phyloP scores from a whole-genome alignment of 2,888 invertebrate genomes.

The Crepidodera aurea region DNA sequence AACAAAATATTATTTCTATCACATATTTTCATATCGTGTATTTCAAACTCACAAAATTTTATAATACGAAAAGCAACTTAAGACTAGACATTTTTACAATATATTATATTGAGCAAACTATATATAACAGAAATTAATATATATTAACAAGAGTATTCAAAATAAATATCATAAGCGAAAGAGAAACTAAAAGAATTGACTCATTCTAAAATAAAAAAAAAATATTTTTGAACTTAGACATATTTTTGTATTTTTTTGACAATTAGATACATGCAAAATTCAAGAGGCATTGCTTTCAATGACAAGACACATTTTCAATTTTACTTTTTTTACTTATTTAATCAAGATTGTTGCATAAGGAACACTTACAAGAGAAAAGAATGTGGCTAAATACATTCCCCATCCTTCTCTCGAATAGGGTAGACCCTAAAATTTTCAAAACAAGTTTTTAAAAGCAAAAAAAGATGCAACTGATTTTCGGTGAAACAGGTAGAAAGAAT shows the following conservation, averaged over 20 bases:
- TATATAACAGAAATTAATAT: constrained; percentile 5
- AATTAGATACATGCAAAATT: not conserved
- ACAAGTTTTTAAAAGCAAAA: no score
- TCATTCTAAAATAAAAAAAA: not conserved
- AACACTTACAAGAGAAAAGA: no score
- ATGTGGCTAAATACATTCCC: no score
- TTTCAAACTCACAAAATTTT: constrained; percentile 6
- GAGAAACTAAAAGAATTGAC: not conserved
- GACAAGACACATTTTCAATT: no score
- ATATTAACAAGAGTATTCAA: constrained; percentile 7
- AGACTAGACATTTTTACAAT: constrained; percentile 15
- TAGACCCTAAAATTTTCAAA: no score
- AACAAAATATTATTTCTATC: not conserved
- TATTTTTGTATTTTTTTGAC: not conserved
- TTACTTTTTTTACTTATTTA: no score
- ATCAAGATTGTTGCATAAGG: no score
- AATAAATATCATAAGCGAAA: not conserved
- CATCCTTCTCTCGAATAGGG: no score
- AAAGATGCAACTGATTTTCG: no score
- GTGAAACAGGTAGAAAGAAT: no score
- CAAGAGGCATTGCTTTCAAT: not conserved
- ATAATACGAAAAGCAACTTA: constrained; percentile 14
- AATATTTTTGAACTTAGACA: not conserved
- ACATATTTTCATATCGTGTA: constrained; percentile 12
- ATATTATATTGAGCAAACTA: constrained; percentile 15